Conservation (phyloP, 1,140 invertebrate species). For the Cardiocondyla obscurior region DNA sequence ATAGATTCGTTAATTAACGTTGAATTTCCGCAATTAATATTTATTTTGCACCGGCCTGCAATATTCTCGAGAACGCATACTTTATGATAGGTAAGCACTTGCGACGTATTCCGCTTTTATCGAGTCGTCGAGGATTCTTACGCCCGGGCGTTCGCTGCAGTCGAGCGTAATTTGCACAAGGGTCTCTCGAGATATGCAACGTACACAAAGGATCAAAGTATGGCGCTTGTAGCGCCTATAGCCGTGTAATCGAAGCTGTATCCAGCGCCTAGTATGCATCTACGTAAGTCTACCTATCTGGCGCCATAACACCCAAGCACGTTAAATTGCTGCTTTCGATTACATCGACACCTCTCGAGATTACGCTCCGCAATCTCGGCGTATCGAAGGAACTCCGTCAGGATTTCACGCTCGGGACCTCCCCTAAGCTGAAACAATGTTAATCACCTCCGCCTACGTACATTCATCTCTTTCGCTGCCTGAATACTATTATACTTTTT, state of each 20-base stretch:
- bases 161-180: slow-evolving; percentile 45
- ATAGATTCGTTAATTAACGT: background rate
- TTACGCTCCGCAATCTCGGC: slow-evolving; percentile 23
- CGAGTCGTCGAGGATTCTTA: slow-evolving; percentile 33
- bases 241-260: slow-evolving; percentile 53
- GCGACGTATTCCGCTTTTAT: slow-evolving; percentile 33
- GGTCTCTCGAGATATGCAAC: slow-evolving; percentile 45
- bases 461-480: background rate
- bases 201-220: slow-evolving; percentile 53
- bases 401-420: background rate
- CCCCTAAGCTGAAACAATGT: background rate
- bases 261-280: slow-evolving; percentile 13
- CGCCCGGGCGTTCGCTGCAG: background rate
- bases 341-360: slow-evolving; percentile 42
- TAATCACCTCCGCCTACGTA: background rate
- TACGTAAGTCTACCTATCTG: slow-evolving; percentile 25
- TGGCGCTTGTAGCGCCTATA: slow-evolving; percentile 42
- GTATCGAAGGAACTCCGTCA: slow-evolving; percentile 10
- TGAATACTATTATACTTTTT: slow-evolving; percentile 47
- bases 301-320: slow-evolving; percentile 37
- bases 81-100: background rate
- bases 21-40: background rate
- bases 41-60: background rate
- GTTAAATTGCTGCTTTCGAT: slow-evolving; percentile 55
- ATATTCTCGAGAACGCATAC: background rate